Percentiles rank a stretch among this genome's conserved stretches.
phyloP scores from a whole-genome alignment of 2,797 vertebrate genomes.

The Phalloptychus januarius region DNA sequence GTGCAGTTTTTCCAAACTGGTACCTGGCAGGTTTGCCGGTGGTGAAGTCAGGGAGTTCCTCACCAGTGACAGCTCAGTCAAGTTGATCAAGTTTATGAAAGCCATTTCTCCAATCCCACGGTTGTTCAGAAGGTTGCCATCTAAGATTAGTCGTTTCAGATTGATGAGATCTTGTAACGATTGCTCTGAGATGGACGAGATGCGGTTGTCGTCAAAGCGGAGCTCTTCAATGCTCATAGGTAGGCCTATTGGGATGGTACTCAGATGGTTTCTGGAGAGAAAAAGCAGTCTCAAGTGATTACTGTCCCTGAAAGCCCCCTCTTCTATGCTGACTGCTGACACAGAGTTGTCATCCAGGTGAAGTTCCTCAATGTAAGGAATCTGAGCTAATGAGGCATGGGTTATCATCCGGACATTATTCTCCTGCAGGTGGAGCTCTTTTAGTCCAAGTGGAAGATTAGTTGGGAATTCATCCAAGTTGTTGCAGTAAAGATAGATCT shows the following conservation, averaged over 20 bases:
- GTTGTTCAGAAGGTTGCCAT: constrained; percentile 98
- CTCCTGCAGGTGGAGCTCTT: constrained; percentile 98
- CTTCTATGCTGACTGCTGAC: constrained; percentile 98
- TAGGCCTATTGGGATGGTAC: constrained; percentile 95
- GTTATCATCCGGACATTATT: constrained; percentile 99
- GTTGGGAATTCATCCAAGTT: constrained; percentile 98
- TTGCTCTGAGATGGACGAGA: constrained; percentile 95
- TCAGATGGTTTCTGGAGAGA: constrained; percentile 98
- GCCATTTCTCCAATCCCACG: constrained; percentile 94
- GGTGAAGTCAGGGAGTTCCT: constrained; percentile 95
- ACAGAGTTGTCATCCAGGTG: constrained; percentile 99
- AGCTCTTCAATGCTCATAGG: constrained; percentile 98
- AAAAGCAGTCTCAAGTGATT: constrained; percentile 95
- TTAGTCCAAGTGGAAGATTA: constrained; percentile 94
- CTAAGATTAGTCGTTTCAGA: constrained; percentile 95
- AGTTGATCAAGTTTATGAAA: constrained; percentile 93
- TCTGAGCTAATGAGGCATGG: constrained; percentile 93
- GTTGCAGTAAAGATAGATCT: constrained; percentile 99
- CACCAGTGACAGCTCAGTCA: constrained; percentile 96
- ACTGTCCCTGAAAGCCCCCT: constrained; percentile 97
- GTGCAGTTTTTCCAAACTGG: constrained; percentile 94
- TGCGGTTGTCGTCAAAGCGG: constrained; percentile 98
- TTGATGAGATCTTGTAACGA: constrained; percentile 98
- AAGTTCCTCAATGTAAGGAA: constrained; percentile 96
- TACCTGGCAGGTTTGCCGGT: constrained; percentile 93